Base-by-base conservation (phyloP, 2,113 vertebrate genomes). In the Dasypus novemcinctus region DNA sequence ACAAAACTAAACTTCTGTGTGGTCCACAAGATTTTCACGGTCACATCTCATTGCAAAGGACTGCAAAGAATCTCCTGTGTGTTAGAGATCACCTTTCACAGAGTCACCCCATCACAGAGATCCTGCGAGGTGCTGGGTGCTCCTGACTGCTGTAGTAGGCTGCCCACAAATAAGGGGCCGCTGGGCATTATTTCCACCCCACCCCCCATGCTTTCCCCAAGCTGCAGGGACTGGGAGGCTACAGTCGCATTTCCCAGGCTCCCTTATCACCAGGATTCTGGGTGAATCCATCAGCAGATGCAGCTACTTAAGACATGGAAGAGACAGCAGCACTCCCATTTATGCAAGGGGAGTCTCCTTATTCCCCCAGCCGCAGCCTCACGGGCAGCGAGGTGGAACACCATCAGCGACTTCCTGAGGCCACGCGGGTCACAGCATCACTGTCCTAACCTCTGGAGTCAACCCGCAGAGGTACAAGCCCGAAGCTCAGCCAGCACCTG, bases 331-430 rank as follows among this genome's bases (percentile, higher is more conserved):
- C 15, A 46, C 17, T 90, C 74, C 27, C 31, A 33, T 68, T 10
- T 8, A 15, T 11, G 10, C n/a, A 27, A 31, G 7, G 61, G 23
- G 64, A 4, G 43, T 31, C 36, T 29, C 71, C 36, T 15, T 10
- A 57, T 41, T 43, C 46, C 14, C 21, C 59, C 27, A 41, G 29
- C 21, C 29, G 15, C 36, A 33, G 29, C 20, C n/a, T 57, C 71
- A 20, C 0, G 9, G 46, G 14, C 7, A 1, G 3, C 12, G 27
- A 54, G 9, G n/a, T 25, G 27, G n/a, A 61, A 14, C 2, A 7
- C 12, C 13, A 21, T 25, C 57, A 27, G 10, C 41, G 90, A 63
- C 23, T 76, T n/a, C 68, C 81, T n/a, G 25, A 76, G 33, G 69
- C 49, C 80, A 33, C 43, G 27, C 13, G 69, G 20, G 36, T 12